Percentiles rank a stretch among this genome's conserved stretches.
Evolutionary conservation across 1,140 invertebrate species (phyloP).

Genomic region (Drosophila miranda): DNA sequence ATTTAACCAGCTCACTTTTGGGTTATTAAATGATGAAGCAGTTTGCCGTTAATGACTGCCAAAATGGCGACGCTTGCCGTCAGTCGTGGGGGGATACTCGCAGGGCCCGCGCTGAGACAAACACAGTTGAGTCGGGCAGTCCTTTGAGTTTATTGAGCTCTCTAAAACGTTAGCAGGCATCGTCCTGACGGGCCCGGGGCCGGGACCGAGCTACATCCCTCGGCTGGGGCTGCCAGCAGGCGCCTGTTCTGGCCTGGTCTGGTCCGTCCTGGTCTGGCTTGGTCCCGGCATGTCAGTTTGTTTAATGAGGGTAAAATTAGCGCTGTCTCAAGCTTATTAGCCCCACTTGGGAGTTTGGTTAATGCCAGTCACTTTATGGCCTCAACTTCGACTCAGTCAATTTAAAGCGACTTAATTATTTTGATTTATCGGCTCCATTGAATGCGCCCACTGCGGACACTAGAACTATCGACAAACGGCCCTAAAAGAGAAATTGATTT

Average conservation of each 20-base stretch:
- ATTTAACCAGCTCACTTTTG: conserved; percentile 81
- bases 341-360: conserved; percentile 76
- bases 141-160: conserved; percentile 76
- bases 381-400: conserved; percentile 53
- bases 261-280: conserved; percentile 22
- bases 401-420: conserved; percentile 78
- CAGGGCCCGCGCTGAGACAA: conserved; percentile 8
- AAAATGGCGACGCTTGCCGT: conserved; percentile 67
- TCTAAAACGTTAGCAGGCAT: conserved; percentile 64
- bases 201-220: too few relatives aligned
- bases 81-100: conserved; percentile 14
- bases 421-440: conserved; percentile 66
- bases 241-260: background rate
- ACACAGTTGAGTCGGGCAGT: conserved; percentile 42
- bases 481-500: conserved; percentile 52
- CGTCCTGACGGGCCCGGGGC: conserved; percentile 11
- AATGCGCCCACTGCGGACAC: conserved; percentile 15
- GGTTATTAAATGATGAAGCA: conserved; percentile 81
- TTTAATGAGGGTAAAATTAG: conserved; percentile 81
- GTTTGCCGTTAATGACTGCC: conserved; percentile 80
- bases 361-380: conserved; percentile 75
- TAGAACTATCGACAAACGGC: conserved; percentile 44
- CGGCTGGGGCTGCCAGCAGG: conserved; percentile 5
- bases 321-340: conserved; percentile 80
- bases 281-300: conserved; percentile 73